Evolutionary conservation across 2,797 vertebrate genomes (phyloP).

Genomic region (Gallinago solitaria): DNA sequence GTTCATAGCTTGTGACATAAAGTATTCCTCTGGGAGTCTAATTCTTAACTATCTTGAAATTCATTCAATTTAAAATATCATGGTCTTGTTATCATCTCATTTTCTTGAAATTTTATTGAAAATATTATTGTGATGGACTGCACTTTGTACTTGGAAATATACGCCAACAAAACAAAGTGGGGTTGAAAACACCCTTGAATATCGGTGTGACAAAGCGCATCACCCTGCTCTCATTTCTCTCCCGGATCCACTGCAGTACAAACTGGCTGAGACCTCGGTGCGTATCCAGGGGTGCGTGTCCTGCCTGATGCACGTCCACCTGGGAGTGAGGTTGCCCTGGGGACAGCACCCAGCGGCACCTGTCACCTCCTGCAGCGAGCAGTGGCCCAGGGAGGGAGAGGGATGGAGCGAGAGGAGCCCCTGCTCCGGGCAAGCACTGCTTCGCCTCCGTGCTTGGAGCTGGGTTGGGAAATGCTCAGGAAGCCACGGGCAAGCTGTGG

Average conservation of each 20-base stretch:
- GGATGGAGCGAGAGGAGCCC: neutral
- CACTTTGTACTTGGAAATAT: constrained; percentile 63
- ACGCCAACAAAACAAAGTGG: constrained; percentile 36
- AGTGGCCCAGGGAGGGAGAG: neutral
- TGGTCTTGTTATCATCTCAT: constrained; percentile 88
- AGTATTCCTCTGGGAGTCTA: constrained; percentile 91
- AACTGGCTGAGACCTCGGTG: neutral
- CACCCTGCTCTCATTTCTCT: neutral
- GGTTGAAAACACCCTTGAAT: constrained; percentile 9
- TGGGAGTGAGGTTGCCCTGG: neutral
- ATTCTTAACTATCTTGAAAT: constrained; percentile 98
- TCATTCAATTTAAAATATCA: constrained; percentile 91
- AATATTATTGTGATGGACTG: constrained; percentile 78
- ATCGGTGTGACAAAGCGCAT: neutral
- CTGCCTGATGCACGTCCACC: neutral
- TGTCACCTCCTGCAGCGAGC: neutral
- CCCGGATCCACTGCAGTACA: neutral
- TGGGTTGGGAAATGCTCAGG: accelerated
- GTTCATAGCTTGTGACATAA: constrained; percentile 91
- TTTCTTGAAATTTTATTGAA: constrained; percentile 83
- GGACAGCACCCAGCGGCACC: neutral
- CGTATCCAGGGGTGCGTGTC: neutral
- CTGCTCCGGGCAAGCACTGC: neutral
- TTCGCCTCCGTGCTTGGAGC: accelerated
- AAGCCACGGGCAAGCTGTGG: neutral